Evolutionary conservation across 2,888 invertebrate species (phyloP), one percentile per base, ranked within the genome.

Genomic region (Tortrix viridana): DNA sequence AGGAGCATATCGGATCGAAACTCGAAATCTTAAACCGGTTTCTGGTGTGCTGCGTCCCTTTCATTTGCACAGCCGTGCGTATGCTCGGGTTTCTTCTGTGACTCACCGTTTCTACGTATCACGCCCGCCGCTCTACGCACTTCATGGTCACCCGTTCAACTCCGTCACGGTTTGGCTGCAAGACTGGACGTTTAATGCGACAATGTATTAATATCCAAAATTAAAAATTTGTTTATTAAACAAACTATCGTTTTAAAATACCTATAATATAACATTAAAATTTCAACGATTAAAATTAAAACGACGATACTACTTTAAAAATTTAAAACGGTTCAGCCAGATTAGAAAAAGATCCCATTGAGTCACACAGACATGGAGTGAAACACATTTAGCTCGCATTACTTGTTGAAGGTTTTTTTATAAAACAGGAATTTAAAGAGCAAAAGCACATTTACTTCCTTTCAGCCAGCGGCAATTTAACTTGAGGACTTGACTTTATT

Each of bases 1-100:
- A 82, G 86, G 87, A 89, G 90, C 89, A 83, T 91, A 92, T 91
- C 88, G 89, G 86, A 88, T 91, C 86, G 86, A 88, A 89, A 91
- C 89, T 90, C 89, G 92, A 92, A 92, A 89, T 91, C 86, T 84
- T 76, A 83, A 92, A 92, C 90, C 89, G 86, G 92, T 90, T 91
- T 84, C 79, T 82, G 77, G 74, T 71, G 75, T 82, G 75, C 75
- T 67, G 72, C 77, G 78, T 90, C 89, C 82, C 81, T 82, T 74
- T 90, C 86, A 76, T 68, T 67, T 81, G 65, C 72, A 70, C 71
- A 67, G 66, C 65, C 69, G 71, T 73, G 71, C 67, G 76, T 81
- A 88, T 89, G 72, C 75, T 80, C 78, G 75, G 69, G 85, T 91
- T 85, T 88, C 77, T 74, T 91, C 82, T 74, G 76, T 92, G 92